Conservation (phyloP, 2,888 invertebrate genomes). For the Tineola bisselliella region DNA sequence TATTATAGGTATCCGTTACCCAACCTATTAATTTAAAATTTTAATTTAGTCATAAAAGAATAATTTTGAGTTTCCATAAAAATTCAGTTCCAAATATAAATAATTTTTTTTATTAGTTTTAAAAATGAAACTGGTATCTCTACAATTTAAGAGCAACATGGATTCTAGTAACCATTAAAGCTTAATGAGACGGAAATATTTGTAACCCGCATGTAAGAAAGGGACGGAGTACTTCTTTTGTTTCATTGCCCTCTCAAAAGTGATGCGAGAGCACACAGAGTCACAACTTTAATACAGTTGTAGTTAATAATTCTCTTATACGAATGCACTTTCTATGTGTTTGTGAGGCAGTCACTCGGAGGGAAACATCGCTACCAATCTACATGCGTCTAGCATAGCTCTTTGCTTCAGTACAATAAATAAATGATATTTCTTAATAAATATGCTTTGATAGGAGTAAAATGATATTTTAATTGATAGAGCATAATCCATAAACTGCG, state of each 20-base stretch:
- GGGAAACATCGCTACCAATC: neutral
- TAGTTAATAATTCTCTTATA: constrained; percentile 20
- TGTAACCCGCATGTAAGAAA: constrained; percentile 28
- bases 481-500: neutral
- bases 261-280: constrained; percentile 32
- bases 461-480: neutral
- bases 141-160: neutral
- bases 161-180: constrained; percentile 1
- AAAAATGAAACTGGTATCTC: neutral
- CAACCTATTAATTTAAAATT: too few species aligned
- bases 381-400: neutral
- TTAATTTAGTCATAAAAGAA: too few species aligned
- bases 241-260: constrained; percentile 58
- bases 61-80: too few species aligned
- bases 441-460: neutral
- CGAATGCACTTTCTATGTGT: constrained; percentile 4
- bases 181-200: constrained; percentile 39
- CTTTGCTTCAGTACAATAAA: too few species aligned
- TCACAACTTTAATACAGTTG: constrained; percentile 57
- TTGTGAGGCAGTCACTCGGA: neutral
- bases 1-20: too few species aligned
- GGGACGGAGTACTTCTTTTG: constrained; percentile 48
- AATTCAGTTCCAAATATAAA: neutral
- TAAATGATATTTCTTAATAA: too few species aligned
- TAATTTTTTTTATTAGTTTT: neutral